Base-by-base conservation (phyloP, 1,140 invertebrate genomes). In the Heliothis virescens region DNA sequence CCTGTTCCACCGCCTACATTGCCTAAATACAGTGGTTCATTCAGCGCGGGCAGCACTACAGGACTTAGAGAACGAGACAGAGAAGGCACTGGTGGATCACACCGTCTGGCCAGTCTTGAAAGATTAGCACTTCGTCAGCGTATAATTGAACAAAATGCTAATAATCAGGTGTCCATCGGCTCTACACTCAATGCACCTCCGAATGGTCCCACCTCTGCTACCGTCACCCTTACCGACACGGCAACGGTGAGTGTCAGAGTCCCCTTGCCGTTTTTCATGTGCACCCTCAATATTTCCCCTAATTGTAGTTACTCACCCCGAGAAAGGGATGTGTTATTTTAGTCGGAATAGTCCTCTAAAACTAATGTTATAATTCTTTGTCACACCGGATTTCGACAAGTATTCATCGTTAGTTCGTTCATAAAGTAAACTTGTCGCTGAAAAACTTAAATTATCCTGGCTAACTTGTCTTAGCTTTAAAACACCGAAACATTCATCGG, bases 81-180 rank as follows among this genome's bases (percentile, higher is more conserved):
- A 78, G 95, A 95, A 77, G 93, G 94, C 59, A 86, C 95, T 57
- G 96, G 96, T 29, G 96, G 96, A 81, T 96, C 96, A 52, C 96
- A 96, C 88, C 95, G 96, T 50, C 93, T 97, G 76, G 96, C 97
- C 15, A 97, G 97, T 86, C 94, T 97, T 12, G 97, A 97, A 86
- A 95, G 96, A 84, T 94, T 97, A 80, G 96, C 96, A 16, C 94
- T 97, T 10, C 95, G 97, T 57, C 97, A 97, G 86, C 95, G 97
- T 83, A 96, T 97, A 82, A 96, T 97, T 81, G 96, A 97, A 87
- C 95, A 95, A 84, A 95, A 87, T 83, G 81, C 92, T 15, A 94
- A 94, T 82, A 94, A 94, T 86, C 92, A 94, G 88, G 89, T 94
- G 85, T 63, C 87, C 57, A 86, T 76, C 53, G 65, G 83, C 29